Conservation (phyloP, 2,888 invertebrate species). For the Eurois occulta region DNA sequence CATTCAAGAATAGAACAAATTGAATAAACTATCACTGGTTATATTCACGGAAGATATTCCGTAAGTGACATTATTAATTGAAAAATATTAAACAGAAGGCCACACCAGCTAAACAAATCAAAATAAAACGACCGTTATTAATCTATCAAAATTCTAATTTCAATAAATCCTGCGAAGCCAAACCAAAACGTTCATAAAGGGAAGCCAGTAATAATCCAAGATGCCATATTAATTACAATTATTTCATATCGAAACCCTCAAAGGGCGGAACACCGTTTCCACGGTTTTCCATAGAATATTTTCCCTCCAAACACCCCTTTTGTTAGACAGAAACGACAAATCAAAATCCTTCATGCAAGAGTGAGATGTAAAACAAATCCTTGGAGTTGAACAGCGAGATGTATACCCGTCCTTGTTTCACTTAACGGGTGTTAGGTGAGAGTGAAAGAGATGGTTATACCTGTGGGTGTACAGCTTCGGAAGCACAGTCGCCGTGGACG, state of each 20-base stretch:
- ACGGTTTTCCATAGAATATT: conserved; percentile 62
- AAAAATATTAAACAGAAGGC: neutral
- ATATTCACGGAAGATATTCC: no score
- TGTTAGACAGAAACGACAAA: conserved; percentile 59
- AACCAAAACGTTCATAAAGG: conserved; percentile 49
- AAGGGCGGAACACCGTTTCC: conserved; percentile 64
- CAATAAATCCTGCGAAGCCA: conserved; percentile 60
- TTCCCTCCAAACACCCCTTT: conserved; percentile 67
- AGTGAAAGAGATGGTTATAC: conserved; percentile 80
- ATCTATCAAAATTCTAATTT: conserved; percentile 56
- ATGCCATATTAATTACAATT: conserved; percentile 83
- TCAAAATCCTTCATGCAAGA: conserved; percentile 38
- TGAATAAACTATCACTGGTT: no score
- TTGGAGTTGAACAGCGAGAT: conserved; percentile 1
- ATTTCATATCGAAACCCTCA: conserved; percentile 70
- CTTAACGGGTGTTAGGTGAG: neutral
- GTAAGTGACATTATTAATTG: no score
- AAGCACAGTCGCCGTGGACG: conserved; percentile 93
- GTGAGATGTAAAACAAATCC: conserved; percentile 26
- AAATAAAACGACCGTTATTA: conserved; percentile 17
- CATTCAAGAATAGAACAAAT: neutral
- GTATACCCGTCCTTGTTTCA: conserved; percentile 64
- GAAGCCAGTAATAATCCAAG: conserved; percentile 65
- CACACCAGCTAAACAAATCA: neutral
- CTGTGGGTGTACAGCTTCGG: conserved; percentile 89